Evolutionary conservation across 2,888 invertebrate genomes (phyloP).

Genomic region (Andricus curvator): DNA sequence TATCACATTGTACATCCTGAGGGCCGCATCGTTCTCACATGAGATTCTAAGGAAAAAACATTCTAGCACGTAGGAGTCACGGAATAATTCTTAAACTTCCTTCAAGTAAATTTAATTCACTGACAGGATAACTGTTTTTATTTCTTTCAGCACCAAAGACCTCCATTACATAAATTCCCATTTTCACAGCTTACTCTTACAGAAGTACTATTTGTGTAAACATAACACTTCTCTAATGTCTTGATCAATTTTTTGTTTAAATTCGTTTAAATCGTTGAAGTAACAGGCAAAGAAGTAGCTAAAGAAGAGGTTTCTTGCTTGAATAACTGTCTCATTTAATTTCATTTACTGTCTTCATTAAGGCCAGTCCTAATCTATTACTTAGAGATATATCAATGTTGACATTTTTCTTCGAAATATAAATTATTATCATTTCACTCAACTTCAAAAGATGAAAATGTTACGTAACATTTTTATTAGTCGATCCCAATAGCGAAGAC

Average conservation of each 20-base stretch:
- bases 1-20: slow-evolving; percentile 58
- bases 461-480: background rate
- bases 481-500: background rate
- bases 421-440: background rate
- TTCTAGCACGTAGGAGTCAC: slow-evolving; percentile 33
- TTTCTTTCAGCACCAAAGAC: slow-evolving; percentile 2
- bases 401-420: background rate
- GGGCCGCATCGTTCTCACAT: slow-evolving; percentile 57
- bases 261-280: background rate
- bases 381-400: background rate
- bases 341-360: too few relatives aligned
- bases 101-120: background rate
- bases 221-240: background rate
- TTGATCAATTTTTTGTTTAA: background rate
- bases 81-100: slow-evolving; percentile 29
- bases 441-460: background rate
- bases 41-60: slow-evolving; percentile 18
- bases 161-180: slow-evolving; percentile 1
- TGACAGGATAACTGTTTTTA: slow-evolving; percentile 25
- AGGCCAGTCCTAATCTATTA: too few relatives aligned
- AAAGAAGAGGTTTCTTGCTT: background rate
- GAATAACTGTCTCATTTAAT: too few relatives aligned
- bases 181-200: background rate
- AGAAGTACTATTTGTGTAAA: background rate
- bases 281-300: background rate